Conservation (phyloP, 23 tunicate genomes). For the Botrylloides violaceus region DNA sequence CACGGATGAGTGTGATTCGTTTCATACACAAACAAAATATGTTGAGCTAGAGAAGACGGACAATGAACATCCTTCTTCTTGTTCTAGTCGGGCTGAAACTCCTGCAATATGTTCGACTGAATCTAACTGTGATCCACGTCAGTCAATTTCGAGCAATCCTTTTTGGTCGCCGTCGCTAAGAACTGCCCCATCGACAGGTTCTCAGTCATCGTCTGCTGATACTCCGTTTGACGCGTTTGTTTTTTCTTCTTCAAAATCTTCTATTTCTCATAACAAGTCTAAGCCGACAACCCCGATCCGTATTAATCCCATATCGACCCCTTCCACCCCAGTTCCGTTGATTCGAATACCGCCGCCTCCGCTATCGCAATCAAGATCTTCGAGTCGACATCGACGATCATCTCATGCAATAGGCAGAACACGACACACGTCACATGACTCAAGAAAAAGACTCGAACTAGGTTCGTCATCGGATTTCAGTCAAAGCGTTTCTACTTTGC, state of each 20-base stretch:
- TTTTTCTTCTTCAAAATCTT: conserved; percentile 1
- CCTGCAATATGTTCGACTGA: background rate
- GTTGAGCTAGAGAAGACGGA: background rate
- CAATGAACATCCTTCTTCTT: background rate
- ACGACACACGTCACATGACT: background rate
- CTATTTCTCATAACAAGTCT: background rate
- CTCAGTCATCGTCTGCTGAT: background rate
- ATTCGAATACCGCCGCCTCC: conserved; percentile 24
- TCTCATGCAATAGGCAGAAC: conserved; percentile 4
- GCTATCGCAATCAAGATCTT: conserved; percentile 9
- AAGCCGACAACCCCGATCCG: conserved; percentile 11
- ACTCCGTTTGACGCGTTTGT: conserved; percentile 14
- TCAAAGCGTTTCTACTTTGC: background rate
- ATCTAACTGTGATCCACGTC: background rate
- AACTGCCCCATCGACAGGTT: conserved; percentile 19
- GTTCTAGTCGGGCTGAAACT: conserved; percentile 16
- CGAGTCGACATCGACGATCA: conserved; percentile 8
- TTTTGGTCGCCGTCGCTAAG: conserved; percentile 53
- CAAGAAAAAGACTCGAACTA: conserved; percentile 11
- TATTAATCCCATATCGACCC: background rate
- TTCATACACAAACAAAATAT: background rate
- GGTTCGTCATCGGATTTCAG: conserved; percentile 2
- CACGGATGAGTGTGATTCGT: conserved; percentile 9
- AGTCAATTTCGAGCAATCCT: conserved; percentile 49
- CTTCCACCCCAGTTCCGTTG: background rate